A percentile compares a stretch with the other conserved stretches of the same genome.
phyloP scores from a whole-genome alignment of 2,888 invertebrate species.

The Agriopis leucophaearia region DNA sequence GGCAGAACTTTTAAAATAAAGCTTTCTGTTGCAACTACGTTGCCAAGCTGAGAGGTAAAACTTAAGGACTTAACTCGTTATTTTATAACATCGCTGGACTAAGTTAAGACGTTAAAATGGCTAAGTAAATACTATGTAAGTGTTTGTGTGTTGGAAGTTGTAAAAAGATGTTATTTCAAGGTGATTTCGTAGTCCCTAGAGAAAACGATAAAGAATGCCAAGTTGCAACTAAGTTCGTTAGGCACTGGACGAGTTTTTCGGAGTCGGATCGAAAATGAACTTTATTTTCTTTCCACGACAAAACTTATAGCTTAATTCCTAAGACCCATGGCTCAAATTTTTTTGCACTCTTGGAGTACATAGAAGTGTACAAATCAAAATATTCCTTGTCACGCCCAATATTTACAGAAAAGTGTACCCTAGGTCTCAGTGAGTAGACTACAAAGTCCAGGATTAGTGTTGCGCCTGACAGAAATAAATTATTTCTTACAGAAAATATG shows the following conservation, averaged over 20 bases:
- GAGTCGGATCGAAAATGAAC: neutral
- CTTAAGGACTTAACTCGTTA: conserved; percentile 7
- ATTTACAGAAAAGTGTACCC: no score
- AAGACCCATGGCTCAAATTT: no score
- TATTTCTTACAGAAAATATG: no score
- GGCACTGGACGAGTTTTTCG: conserved; percentile 8
- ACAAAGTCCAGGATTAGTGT: no score
- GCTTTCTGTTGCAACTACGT: conserved; percentile 11
- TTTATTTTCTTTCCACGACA: no score
- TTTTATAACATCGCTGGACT: conserved; percentile 9
- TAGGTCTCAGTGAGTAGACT: no score
- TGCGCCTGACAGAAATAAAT: no score
- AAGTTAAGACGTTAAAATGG: conserved; percentile 9
- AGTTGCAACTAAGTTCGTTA: conserved; percentile 39
- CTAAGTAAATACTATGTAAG: conserved; percentile 18
- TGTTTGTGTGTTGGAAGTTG: neutral
- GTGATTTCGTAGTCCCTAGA: neutral
- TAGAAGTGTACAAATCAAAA: no score
- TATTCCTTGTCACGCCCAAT: no score
- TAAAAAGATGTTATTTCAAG: neutral
- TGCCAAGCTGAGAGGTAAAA: conserved; percentile 11
- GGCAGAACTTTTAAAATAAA: conserved; percentile 20
- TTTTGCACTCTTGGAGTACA: no score
- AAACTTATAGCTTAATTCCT: no score
- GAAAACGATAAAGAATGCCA: conserved; percentile 3